These are phyloP conservation scores for Corynorhinus townsendii DNA, from an alignment of 2,113 vertebrate species.

Conservation along the genomic window DNA sequence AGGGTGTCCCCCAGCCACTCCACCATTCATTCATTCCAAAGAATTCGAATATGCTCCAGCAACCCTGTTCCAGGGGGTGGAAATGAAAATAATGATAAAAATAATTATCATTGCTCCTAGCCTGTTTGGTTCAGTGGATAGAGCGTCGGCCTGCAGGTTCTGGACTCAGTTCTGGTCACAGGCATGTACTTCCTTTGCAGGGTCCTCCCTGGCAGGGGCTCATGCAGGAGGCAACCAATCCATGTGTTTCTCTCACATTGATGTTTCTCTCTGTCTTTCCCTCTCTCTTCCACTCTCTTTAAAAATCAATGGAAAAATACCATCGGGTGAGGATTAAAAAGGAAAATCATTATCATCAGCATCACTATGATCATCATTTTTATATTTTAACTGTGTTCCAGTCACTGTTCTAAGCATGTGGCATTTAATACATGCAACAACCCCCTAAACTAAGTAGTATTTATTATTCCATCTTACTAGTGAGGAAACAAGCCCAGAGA, in stretches of 20 bases:
- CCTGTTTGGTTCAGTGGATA: too few relatives aligned
- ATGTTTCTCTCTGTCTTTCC: too few relatives aligned
- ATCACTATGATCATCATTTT: neutral
- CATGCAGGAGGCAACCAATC: too few relatives aligned
- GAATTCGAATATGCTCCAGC: neutral
- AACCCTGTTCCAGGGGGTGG: neutral
- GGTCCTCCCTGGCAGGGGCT: too few relatives aligned
- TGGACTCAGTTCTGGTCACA: too few relatives aligned
- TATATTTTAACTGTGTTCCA: neutral
- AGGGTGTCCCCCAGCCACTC: neutral
- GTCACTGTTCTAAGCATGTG: neutral
- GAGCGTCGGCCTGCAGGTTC: too few relatives aligned
- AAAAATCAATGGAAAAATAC: too few relatives aligned
- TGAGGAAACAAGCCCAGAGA: neutral
- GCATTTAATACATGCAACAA: neutral
- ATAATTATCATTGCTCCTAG: neutral
- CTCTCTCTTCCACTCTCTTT: too few relatives aligned
- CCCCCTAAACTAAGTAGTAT: neutral
- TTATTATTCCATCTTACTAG: neutral
- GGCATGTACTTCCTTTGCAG: too few relatives aligned
- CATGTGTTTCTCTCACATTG: too few relatives aligned
- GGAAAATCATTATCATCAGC: neutral
- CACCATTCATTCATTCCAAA: neutral
- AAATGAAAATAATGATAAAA: neutral
- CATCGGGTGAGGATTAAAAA: too few relatives aligned